A percentile compares a stretch with the other conserved stretches of the same genome.
phyloP scores from a whole-genome alignment of 2,797 vertebrate species.

The Amniataba percoides region DNA sequence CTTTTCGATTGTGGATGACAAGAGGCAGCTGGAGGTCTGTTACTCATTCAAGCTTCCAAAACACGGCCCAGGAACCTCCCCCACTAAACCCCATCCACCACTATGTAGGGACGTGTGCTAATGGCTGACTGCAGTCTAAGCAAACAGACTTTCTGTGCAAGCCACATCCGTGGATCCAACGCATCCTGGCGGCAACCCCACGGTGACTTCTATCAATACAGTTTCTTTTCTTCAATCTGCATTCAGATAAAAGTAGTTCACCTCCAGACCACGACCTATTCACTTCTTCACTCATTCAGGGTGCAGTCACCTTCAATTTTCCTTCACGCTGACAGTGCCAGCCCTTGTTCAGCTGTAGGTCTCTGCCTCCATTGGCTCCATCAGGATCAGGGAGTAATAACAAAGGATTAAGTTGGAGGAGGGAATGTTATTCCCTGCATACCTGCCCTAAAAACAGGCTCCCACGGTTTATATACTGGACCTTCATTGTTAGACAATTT shows the following conservation, averaged over 20 bases:
- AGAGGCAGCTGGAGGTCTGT: constrained; percentile 67
- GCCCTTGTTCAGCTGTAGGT: constrained; percentile 2
- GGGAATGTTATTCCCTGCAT: constrained; percentile 35
- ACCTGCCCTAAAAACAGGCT: constrained; percentile 33
- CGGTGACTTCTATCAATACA: neutral
- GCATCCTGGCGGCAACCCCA: constrained; percentile 6
- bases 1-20: constrained; percentile 46
- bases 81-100: constrained; percentile 21
- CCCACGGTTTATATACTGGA: constrained; percentile 10
- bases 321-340: neutral
- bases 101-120: constrained; percentile 37
- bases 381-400: constrained; percentile 55
- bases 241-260: constrained; percentile 14
- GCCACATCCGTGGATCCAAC: constrained; percentile 29
- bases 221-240: neutral
- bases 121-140: constrained; percentile 49
- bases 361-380: constrained; percentile 17
- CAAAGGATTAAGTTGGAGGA: constrained; percentile 55
- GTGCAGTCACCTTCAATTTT: neutral
- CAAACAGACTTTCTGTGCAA: constrained; percentile 47
- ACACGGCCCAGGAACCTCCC: constrained; percentile 40
- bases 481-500: constrained; percentile 24
- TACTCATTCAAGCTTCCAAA: constrained; percentile 56
- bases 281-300: constrained; percentile 18
- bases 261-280: neutral